Conservation (phyloP, 1,140 invertebrate species). For the Lasaia peninsularis region DNA sequence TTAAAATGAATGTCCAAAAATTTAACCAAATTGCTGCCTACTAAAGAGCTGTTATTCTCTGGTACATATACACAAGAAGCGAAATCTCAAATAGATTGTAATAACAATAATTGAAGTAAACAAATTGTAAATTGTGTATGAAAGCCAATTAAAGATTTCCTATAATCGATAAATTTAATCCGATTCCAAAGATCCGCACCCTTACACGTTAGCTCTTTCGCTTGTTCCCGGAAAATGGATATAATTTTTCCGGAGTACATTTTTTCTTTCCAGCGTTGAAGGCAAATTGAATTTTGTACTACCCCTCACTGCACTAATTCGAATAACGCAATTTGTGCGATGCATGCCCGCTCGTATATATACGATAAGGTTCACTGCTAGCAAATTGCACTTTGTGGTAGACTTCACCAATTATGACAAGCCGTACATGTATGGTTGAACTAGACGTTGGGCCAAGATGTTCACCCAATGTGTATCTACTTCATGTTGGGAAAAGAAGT, state of each 20-base stretch:
- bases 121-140: background rate
- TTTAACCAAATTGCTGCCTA: too few species aligned
- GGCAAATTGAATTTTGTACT: constrained; percentile 70
- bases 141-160: constrained; percentile 23
- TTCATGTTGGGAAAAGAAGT: too few species aligned
- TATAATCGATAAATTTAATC: constrained; percentile 56
- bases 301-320: constrained; percentile 67
- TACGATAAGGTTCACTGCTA: background rate
- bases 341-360: constrained; percentile 35
- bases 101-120: background rate
- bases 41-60: too few species aligned
- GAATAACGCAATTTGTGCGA: constrained; percentile 63
- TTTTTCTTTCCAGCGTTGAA: constrained; percentile 25
- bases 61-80: too few species aligned
- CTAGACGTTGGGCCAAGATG: too few species aligned
- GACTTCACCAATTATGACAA: background rate
- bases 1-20: too few species aligned
- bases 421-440: too few species aligned
- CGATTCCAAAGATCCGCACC: constrained; percentile 49
- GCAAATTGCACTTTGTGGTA: constrained; percentile 3
- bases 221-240: constrained; percentile 54
- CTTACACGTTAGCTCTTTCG: constrained; percentile 42
- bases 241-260: constrained; percentile 57
- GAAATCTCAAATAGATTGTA: too few species aligned
- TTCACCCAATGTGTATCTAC: too few species aligned